Evolutionary conservation across 2,888 invertebrate species (phyloP), one percentile per base, ranked within the genome.

Genomic region (Antitype chi): DNA sequence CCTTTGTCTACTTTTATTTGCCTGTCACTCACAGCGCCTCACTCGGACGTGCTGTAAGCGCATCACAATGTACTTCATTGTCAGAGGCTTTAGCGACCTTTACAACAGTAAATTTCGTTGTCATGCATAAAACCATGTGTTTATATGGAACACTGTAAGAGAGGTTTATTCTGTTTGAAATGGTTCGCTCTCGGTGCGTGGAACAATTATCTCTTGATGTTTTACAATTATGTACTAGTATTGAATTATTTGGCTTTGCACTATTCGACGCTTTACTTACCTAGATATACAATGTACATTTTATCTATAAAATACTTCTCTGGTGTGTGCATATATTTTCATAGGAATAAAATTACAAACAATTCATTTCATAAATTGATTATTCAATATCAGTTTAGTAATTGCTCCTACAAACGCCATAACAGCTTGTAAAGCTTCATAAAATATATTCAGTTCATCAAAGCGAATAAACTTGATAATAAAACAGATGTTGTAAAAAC

Each of bases 1-100:
- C 90, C 91, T 94, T 94, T 95, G 93, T 95, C 92, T 94, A 92
- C 92, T 94, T 95, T 95, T 96, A 95, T 96, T 96, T 95, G 93
- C 92, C 93, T 94, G 96, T 96, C 96, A 94, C 92, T 96, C 95
- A 95, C 93, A 92, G 91, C 91, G 91, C 89, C 93, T 91, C 90
- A 85, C 88, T 91, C 88, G 92, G 93, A 92, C 92, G 91, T 92
- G 92, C 92, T 91, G 89, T 91, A 91, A 93, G 92, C 91, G 89
- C 91, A 91, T 92, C 93, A 95, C 95, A 95, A 92, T 95, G 93
- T 94, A 90, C 89, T 91, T 91, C 94, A 94, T 95, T 95, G 95
- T 94, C 89, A 90, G 91, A 91, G 89, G 91, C 93, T 93, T 93
- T 91, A 92, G 93, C 92, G 92, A 94, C 92, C 92, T 93, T 93